Percentiles rank a stretch among this genome's conserved stretches.
Conservation (phyloP, 92 coral and sea anemone genomes). For the Virgularia gustaviana region DNA sequence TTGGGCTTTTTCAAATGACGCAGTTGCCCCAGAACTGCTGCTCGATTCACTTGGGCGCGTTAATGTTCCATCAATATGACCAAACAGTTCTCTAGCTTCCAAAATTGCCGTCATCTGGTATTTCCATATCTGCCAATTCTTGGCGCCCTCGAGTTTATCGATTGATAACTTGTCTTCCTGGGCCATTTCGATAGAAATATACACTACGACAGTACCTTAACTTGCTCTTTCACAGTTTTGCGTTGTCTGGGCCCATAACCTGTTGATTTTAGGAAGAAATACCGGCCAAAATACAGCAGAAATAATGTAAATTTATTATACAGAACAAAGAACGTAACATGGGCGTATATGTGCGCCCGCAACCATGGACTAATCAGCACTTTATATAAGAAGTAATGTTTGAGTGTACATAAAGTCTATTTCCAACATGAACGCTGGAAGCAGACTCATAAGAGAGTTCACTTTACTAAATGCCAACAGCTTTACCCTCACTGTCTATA, state of each 20-base stretch:
- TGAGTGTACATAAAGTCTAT: too few relatives aligned
- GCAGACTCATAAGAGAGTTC: too few relatives aligned
- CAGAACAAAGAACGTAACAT: too few relatives aligned
- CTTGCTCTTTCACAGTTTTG: background rate
- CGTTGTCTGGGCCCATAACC: background rate
- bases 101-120: slow-evolving; percentile 50
- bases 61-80: slow-evolving; percentile 38
- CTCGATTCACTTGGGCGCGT: slow-evolving; percentile 30
- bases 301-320: too few relatives aligned
- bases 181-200: background rate
- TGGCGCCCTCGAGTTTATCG: slow-evolving; percentile 31
- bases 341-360: too few relatives aligned
- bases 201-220: background rate
- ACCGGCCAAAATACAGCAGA: too few relatives aligned
- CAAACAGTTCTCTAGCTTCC: slow-evolving; percentile 41
- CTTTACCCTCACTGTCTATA: too few relatives aligned
- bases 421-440: too few relatives aligned
- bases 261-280: too few relatives aligned
- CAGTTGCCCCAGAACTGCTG: slow-evolving; percentile 27
- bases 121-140: slow-evolving; percentile 40
- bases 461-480: too few relatives aligned
- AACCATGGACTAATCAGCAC: too few relatives aligned
- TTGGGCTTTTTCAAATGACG: slow-evolving; percentile 13
- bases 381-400: too few relatives aligned
- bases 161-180: slow-evolving; percentile 51